These are phyloP conservation scores for Byasa hedistus DNA, from an alignment of 2,888 invertebrate species.

Conservation along the genomic window DNA sequence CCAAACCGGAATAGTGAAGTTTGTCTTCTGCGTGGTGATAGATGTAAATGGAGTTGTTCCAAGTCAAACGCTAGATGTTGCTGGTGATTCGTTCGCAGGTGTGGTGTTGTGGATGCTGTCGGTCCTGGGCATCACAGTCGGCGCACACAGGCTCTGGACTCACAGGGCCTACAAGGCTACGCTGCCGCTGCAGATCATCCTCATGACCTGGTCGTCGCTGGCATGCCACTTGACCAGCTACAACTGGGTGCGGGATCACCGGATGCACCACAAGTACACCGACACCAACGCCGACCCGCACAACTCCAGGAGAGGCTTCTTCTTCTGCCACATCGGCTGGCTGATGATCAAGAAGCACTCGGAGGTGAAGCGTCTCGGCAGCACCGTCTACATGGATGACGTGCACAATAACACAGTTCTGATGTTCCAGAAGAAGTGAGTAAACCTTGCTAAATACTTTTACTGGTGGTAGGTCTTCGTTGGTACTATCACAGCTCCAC, in stretches of 20 bases:
- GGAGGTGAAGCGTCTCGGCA: not conserved
- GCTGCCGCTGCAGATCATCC: constrained; percentile 1
- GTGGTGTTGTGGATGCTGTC: not conserved
- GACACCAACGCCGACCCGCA: constrained; percentile 11
- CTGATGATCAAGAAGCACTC: constrained; percentile 3
- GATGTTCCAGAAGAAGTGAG: constrained; percentile 84
- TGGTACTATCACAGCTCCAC: too few relatives aligned
- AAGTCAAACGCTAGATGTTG: too few relatives aligned
- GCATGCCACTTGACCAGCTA: not conserved
- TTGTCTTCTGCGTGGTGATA: too few relatives aligned
- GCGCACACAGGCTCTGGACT: constrained; percentile 3
- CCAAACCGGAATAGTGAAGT: too few relatives aligned
- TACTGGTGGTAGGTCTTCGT: too few relatives aligned
- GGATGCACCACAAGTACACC: constrained; percentile 16
- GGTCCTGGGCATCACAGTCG: not conserved
- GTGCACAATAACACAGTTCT: constrained; percentile 84
- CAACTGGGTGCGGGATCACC: constrained; percentile 13
- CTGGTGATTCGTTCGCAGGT: not conserved
- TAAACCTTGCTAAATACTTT: too few relatives aligned
- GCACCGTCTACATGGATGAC: constrained; percentile 83
- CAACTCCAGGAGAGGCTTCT: constrained; percentile 3
- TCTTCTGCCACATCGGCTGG: constrained; percentile 7
- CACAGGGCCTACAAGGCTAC: constrained; percentile 3
- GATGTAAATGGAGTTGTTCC: too few relatives aligned
- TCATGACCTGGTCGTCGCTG: constrained; percentile 4